A percentile compares a stretch with the other conserved stretches of the same genome.
Conservation (phyloP, 2,888 invertebrate species). For the Caenorhabditis parvicauda region DNA sequence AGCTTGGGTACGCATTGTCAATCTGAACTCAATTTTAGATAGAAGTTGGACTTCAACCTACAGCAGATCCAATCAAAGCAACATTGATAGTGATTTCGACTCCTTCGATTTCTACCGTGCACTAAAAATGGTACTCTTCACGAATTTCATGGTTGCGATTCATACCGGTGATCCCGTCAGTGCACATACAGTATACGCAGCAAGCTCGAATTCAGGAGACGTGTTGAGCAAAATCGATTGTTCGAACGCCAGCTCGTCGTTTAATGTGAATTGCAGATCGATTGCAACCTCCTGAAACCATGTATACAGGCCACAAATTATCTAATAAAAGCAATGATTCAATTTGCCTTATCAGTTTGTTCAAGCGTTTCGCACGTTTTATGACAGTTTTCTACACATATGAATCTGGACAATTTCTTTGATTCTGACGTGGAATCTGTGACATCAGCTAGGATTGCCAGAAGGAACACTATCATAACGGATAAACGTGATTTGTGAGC, state of each 20-base stretch:
- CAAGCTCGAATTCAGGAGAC: conserved; percentile 54
- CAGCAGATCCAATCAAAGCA: conserved; percentile 23
- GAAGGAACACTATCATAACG: not conserved
- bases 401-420: conserved; percentile 10
- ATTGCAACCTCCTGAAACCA: conserved; percentile 31
- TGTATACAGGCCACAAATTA: not conserved
- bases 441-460: conserved; percentile 8
- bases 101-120: conserved; percentile 18
- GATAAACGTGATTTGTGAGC: no score
- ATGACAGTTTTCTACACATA: not conserved
- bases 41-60: conserved; percentile 7
- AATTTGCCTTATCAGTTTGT: not conserved
- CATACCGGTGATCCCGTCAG: conserved; percentile 19
- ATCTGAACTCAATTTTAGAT: conserved; percentile 7
- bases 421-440: conserved; percentile 1
- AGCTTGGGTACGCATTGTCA: conserved; percentile 18
- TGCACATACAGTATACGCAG: conserved; percentile 53
- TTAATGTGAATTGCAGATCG: conserved; percentile 36
- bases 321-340: no score
- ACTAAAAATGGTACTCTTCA: conserved; percentile 6
- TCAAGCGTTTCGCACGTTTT: not conserved
- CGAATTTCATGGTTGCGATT: not conserved
- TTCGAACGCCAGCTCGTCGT: conserved; percentile 30
- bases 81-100: conserved; percentile 23
- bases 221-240: conserved; percentile 45